phyloP scores from a whole-genome alignment of 1,140 invertebrate species.

The Kradibia gibbosae region DNA sequence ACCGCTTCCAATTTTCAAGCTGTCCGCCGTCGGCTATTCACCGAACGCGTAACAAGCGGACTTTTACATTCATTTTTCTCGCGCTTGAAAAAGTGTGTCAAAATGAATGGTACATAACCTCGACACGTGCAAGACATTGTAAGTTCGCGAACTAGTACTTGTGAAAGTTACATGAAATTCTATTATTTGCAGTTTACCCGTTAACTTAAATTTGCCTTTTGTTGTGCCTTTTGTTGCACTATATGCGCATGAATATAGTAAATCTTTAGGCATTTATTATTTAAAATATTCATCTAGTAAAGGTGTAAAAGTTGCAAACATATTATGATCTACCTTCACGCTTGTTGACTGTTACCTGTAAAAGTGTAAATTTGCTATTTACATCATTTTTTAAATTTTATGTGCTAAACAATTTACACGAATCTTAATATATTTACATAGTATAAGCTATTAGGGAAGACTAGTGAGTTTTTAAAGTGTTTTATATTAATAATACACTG shows the following conservation, averaged over 20 bases:
- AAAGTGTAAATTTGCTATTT: not conserved
- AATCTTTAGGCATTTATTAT: too few relatives aligned
- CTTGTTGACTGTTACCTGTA: not conserved
- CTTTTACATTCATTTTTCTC: not conserved
- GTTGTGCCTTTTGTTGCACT: too few relatives aligned
- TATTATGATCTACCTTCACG: not conserved
- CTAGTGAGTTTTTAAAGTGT: not conserved
- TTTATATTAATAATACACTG: slow-evolving; percentile 3
- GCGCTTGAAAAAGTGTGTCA: not conserved
- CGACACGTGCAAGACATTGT: not conserved
- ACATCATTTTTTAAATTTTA: not conserved
- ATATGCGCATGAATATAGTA: too few relatives aligned
- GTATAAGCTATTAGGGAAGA: not conserved
- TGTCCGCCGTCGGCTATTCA: not conserved
- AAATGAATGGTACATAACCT: not conserved
- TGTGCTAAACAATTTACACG: not conserved
- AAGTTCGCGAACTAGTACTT: not conserved
- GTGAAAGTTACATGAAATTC: not conserved
- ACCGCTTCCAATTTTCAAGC: not conserved
- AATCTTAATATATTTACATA: not conserved
- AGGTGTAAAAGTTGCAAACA: not conserved
- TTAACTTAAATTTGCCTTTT: not conserved
- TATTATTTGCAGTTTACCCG: not conserved
- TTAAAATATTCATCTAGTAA: too few relatives aligned
- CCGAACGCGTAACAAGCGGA: not conserved